Percentiles rank a stretch among this genome's conserved stretches.
Evolutionary conservation across 2,888 invertebrate species (phyloP).

Genomic region (Leptopterna dolabrata): DNA sequence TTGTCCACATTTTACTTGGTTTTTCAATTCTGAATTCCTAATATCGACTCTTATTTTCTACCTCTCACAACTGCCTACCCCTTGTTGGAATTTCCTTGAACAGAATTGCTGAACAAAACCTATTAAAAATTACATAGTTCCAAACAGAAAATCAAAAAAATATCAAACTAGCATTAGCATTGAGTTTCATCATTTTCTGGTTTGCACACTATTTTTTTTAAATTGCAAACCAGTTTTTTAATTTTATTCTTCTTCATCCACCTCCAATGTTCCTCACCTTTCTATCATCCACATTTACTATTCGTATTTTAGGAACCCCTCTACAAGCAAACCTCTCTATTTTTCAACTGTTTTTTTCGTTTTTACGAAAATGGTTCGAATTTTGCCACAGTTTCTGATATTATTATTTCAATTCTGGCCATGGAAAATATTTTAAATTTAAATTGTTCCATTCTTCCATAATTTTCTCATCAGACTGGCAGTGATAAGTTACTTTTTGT

Average conservation of each 20-base stretch:
- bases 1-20: background rate
- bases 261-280: slow-evolving; percentile 28
- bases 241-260: background rate
- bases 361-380: slow-evolving; percentile 55
- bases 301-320: slow-evolving; percentile 3
- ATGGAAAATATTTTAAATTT: background rate
- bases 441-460: background rate
- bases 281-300: slow-evolving; percentile 31
- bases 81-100: slow-evolving; percentile 12
- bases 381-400: slow-evolving; percentile 16
- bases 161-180: too few relatives aligned
- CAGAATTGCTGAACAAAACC: slow-evolving; percentile 47
- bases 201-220: slow-evolving; percentile 37
- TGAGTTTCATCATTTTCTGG: slow-evolving; percentile 36
- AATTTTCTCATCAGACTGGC: background rate
- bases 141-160: background rate
- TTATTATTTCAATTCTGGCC: background rate
- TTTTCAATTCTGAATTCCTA: background rate
- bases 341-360: slow-evolving; percentile 10
- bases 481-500: background rate
- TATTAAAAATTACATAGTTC: slow-evolving; percentile 6
- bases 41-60: slow-evolving; percentile 9
- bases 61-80: background rate
- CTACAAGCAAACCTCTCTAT: slow-evolving; percentile 44
- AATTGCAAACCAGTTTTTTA: slow-evolving; percentile 41